A percentile compares a stretch with the other conserved stretches of the same genome.
These are phyloP conservation scores for Hyperoplus immaculatus DNA, from an alignment of 2,797 vertebrate species.

Conservation along the genomic window DNA sequence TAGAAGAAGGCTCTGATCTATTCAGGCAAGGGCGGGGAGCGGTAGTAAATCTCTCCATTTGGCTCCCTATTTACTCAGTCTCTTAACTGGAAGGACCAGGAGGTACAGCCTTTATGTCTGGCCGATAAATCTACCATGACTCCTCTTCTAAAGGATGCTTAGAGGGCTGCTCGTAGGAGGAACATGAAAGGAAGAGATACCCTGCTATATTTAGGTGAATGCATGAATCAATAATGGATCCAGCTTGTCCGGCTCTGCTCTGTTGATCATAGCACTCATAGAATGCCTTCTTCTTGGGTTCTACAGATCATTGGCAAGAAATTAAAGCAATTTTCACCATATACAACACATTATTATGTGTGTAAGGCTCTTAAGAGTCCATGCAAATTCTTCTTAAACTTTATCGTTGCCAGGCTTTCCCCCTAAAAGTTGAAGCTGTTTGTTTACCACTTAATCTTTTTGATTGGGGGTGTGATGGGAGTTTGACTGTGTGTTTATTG, in stretches of 20 bases:
- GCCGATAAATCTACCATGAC: conserved; percentile 20
- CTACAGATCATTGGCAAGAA: neutral
- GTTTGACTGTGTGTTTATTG: neutral
- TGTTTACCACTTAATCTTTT: neutral
- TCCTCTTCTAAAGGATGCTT: conserved; percentile 38
- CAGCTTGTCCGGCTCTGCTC: conserved; percentile 36
- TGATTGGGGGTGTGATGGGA: neutral
- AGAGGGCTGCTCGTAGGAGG: conserved; percentile 26
- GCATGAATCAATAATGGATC: conserved; percentile 75
- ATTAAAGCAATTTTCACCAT: neutral
- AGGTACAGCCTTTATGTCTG: conserved; percentile 9
- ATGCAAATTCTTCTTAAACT: neutral
- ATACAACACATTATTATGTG: neutral
- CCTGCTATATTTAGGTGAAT: conserved; percentile 74
- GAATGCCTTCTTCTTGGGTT: conserved; percentile 7
- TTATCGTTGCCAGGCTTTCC: neutral
- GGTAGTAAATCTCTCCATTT: neutral
- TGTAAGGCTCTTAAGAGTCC: neutral
- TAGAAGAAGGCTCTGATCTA: conserved; percentile 6
- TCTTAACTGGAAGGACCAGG: conserved; percentile 18
- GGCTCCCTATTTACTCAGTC: neutral
- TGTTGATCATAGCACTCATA: conserved; percentile 46
- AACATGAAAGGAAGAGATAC: conserved; percentile 53
- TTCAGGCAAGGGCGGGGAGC: neutral
- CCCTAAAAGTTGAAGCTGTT: neutral